Base-by-base conservation (phyloP, 2,888 invertebrate genomes). In the Prenolepis imparis region DNA sequence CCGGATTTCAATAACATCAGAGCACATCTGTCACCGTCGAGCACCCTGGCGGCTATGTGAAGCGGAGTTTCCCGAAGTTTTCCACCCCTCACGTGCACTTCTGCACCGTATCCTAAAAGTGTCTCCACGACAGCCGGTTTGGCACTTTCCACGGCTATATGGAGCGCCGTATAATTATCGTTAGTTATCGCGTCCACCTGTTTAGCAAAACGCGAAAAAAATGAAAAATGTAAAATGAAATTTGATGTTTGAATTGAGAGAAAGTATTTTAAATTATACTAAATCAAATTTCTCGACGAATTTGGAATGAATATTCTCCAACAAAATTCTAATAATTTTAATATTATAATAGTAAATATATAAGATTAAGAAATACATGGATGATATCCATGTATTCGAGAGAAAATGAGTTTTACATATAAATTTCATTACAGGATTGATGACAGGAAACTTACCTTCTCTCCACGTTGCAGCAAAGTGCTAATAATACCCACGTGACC, bases 401-500 rank as follows among this genome's bases (percentile, higher is more conserved):
- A 55, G 24, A 24, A 55, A 55, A 70, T 55, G 18, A 24, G 9
- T 18, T 36, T 55, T 12, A 2, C 6, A 48, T 15, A 73, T 57
- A 24, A n/a, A 24, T 28, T 32, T 55, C 15, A 44, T 4, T 11
- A 11, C 6, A 67, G 18, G n/a, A n/a, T n/a, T 18, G 15, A 39
- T 57, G 3, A 36, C 8, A 44, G 0, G 15, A 12, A 70, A 86
- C 80, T 81, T 86, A 99, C 99, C 95, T 98, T 98, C 94, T 99
- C 99, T 68, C 99, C 99, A 94, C 99, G 98, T 93, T 98, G 98
- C 83, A 99, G 96, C 61, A 99, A 95, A 0, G 99, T 98, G 95
- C 98, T 99, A 93, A 99, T 99, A 93, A 99, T 99, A 41, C 99
- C 98, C 6, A 99, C 98, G 94, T 99, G 99, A 0, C 99, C 99